Evolutionary conservation across 2,113 vertebrate genomes (phyloP).

Genomic region (Tautogolabrus adspersus): DNA sequence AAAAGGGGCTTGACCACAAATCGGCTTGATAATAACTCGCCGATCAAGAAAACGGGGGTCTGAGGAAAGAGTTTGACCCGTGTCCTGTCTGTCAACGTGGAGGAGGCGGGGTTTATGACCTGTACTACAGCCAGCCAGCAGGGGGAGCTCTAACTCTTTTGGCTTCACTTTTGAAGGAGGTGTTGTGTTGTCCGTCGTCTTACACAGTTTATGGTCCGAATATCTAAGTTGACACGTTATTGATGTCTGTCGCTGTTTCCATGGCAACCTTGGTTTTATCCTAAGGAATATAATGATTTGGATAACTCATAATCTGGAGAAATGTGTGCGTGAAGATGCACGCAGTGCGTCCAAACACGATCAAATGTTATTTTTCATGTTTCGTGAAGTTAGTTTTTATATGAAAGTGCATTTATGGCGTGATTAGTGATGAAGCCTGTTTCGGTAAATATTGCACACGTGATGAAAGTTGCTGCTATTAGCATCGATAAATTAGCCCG

Average conservation of each 20-base stretch:
- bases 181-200: too few species aligned
- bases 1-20: too few species aligned
- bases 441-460: slow-evolving; percentile 75
- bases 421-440: slow-evolving; percentile 47
- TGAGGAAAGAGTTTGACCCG: too few species aligned
- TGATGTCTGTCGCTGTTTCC: slow-evolving; percentile 7
- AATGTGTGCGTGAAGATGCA: slow-evolving; percentile 1
- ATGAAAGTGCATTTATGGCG: slow-evolving; percentile 64
- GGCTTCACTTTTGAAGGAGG: too few species aligned
- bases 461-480: slow-evolving; percentile 75
- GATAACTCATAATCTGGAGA: slow-evolving; percentile 13
- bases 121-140: too few species aligned
- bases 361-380: too few species aligned
- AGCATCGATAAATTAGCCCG: slow-evolving; percentile 59
- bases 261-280: slow-evolving; percentile 2
- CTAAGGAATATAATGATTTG: neutral
- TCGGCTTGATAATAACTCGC: too few species aligned
- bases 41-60: too few species aligned
- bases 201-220: neutral
- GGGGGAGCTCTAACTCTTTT: too few species aligned
- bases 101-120: too few species aligned
- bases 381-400: slow-evolving; percentile 68
- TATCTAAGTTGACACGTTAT: neutral
- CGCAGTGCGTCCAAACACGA: slow-evolving; percentile 31
- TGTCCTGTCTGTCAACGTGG: too few species aligned